Conservation (phyloP, 2,113 vertebrate genomes). For the Melanerpes aurifrons region DNA sequence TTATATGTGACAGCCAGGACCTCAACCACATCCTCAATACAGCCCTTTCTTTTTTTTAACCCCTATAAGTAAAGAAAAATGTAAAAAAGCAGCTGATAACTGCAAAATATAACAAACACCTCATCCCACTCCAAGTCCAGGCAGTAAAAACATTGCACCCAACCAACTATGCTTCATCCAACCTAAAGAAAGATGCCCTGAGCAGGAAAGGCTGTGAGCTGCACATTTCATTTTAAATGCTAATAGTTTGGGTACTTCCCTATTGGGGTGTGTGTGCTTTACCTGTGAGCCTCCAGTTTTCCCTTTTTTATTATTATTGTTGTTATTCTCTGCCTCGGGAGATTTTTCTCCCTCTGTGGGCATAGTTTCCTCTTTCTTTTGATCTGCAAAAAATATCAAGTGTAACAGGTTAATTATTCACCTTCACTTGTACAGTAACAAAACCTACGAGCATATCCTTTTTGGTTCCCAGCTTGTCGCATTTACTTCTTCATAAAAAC, state of each 20-base stretch:
- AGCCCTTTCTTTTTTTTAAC: neutral
- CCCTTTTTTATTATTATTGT: slow-evolving; percentile 92
- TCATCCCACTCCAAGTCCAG: neutral
- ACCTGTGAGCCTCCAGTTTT: slow-evolving; percentile 98
- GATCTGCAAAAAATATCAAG: slow-evolving; percentile 87
- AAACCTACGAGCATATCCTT: neutral
- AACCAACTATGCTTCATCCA: slow-evolving; percentile 3
- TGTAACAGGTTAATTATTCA: slow-evolving; percentile 76
- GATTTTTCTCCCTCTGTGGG: slow-evolving; percentile 96
- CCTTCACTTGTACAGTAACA: slow-evolving; percentile 37
- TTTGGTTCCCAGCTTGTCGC: neutral
- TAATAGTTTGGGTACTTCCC: slow-evolving; percentile 25
- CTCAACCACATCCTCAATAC: neutral
- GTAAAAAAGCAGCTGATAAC: slow-evolving; percentile 16
- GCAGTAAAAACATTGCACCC: slow-evolving; percentile 27
- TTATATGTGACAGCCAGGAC: neutral
- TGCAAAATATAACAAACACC: neutral
- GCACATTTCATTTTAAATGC: slow-evolving; percentile 31
- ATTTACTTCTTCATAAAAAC: slow-evolving; percentile 25
- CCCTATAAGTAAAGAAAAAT: neutral
- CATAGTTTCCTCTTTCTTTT: slow-evolving; percentile 97
- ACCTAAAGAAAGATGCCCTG: slow-evolving; percentile 41
- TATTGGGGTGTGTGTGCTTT: slow-evolving; percentile 44
- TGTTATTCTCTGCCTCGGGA: slow-evolving; percentile 86
- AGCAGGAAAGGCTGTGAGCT: slow-evolving; percentile 7